Conservation (phyloP, 2,888 invertebrate genomes). For the Lamellibrachia columna region DNA sequence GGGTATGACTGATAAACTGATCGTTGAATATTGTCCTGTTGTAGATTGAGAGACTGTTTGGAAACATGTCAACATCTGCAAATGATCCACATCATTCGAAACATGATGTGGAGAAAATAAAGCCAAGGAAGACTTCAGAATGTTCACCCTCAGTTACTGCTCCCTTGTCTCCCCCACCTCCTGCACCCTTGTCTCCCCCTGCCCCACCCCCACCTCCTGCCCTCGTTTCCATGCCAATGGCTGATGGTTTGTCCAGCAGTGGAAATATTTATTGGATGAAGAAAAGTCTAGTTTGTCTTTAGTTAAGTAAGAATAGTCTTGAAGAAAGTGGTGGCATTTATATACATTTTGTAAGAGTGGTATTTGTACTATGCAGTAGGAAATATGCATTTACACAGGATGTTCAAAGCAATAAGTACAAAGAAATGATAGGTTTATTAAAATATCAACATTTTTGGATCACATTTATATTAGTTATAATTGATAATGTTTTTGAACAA, state of each 20-base stretch:
- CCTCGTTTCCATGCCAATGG: neutral
- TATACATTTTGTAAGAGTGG: neutral
- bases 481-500: neutral
- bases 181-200: constrained; percentile 22
- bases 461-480: neutral
- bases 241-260: constrained; percentile 7
- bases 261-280: constrained; percentile 28
- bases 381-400: neutral
- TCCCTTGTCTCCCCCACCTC: constrained; percentile 20
- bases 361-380: neutral
- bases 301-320: neutral
- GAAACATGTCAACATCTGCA: constrained; percentile 16
- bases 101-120: neutral
- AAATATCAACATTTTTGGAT: neutral
- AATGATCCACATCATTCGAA: constrained; percentile 16
- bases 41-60: neutral
- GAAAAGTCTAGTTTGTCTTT: neutral
- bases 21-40: neutral
- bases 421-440: neutral
- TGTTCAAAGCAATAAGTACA: neutral
- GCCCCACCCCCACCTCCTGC: neutral
- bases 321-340: neutral
- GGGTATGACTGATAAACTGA: neutral
- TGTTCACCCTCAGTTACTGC: neutral
- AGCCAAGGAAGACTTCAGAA: constrained; percentile 20